Evolutionary conservation across 2,113 vertebrate species (phyloP).

Genomic region (Plecotus auritus): DNA sequence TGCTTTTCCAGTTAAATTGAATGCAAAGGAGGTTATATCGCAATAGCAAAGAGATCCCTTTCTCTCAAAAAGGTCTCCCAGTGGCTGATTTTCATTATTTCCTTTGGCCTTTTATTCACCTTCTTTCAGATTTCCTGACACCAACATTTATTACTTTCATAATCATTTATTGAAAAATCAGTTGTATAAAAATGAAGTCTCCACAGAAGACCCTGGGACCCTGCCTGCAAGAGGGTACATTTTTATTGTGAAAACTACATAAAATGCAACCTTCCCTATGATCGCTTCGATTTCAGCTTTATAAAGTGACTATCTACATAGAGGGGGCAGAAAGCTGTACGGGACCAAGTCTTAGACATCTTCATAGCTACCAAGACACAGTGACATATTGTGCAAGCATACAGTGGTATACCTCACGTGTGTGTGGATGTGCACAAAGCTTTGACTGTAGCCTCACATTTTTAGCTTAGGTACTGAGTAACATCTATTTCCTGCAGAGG

Average conservation of each 20-base stretch:
- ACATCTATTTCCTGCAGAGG: neutral
- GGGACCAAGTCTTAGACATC: neutral
- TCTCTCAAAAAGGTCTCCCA: constrained; percentile 8
- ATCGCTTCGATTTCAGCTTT: neutral
- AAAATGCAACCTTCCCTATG: neutral
- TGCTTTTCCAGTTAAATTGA: constrained; percentile 27
- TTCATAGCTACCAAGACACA: neutral
- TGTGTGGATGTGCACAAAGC: neutral
- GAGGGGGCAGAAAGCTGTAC: neutral
- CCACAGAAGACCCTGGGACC: neutral
- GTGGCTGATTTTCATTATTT: constrained; percentile 48
- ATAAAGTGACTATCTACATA: neutral
- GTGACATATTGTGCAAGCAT: neutral
- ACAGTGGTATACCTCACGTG: accelerated
- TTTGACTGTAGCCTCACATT: neutral
- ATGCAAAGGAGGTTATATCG: constrained; percentile 43
- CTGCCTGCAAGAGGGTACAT: neutral
- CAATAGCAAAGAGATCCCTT: constrained; percentile 26
- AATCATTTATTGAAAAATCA: constrained; percentile 53
- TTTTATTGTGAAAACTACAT: constrained; percentile 29
- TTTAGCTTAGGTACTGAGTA: neutral
- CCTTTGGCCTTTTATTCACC: neutral
- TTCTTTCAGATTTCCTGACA: constrained; percentile 28
- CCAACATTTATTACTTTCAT: constrained; percentile 41
- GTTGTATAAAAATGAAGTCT: constrained; percentile 34